A percentile compares a stretch with the other conserved stretches of the same genome.
phyloP scores from a whole-genome alignment of 2,888 invertebrate species.

The Eupithecia tripunctaria region DNA sequence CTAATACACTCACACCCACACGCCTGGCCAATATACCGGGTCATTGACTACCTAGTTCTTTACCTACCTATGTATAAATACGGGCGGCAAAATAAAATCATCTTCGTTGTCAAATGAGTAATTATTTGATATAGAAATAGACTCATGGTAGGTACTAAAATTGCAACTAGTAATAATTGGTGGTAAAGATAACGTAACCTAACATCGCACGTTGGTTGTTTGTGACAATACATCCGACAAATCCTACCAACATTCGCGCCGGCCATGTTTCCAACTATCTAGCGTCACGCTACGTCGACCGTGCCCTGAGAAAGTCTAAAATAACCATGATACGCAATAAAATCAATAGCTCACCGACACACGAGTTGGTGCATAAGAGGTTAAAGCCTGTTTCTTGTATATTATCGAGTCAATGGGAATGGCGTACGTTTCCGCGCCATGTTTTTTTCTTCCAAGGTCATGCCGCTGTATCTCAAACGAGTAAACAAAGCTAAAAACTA shows the following conservation, averaged over 20 bases:
- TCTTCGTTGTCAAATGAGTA: conserved; percentile 6
- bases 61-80: neutral
- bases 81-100: conserved; percentile 28
- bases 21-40: conserved; percentile 79
- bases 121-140: neutral
- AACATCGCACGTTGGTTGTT: conserved; percentile 62
- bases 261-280: conserved; percentile 78
- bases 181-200: conserved; percentile 47
- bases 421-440: conserved; percentile 81
- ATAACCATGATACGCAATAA: conserved; percentile 66
- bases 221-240: conserved; percentile 64
- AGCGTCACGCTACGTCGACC: conserved; percentile 80
- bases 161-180: neutral
- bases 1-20: conserved; percentile 62
- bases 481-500: conserved; percentile 77
- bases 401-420: conserved; percentile 62
- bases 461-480: conserved; percentile 76
- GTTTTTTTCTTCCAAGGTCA: conserved; percentile 83
- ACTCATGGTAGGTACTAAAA: conserved; percentile 3
- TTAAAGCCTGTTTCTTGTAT: conserved; percentile 47
- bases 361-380: conserved; percentile 43
- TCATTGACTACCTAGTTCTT: conserved; percentile 65
- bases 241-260: conserved; percentile 71
- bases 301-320: conserved; percentile 72
- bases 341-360: conserved; percentile 62